A percentile compares a stretch with the other conserved stretches of the same genome.
phyloP scores from a whole-genome alignment of 2,113 vertebrate species.

The Alethe castanea region DNA sequence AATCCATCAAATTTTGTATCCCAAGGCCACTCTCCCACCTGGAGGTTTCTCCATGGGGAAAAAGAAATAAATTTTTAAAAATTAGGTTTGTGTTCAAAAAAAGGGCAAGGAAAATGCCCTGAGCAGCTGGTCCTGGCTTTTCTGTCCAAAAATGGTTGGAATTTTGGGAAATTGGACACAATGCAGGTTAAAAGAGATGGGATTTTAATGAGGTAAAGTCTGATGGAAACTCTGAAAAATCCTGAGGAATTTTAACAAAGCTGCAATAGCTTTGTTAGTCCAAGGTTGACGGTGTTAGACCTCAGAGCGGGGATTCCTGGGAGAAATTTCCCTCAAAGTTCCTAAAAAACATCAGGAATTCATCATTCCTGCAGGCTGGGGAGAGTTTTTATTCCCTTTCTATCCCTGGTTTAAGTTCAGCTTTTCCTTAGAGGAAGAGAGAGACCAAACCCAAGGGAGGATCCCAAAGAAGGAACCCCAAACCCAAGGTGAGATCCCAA shows the following conservation, averaged over 20 bases:
- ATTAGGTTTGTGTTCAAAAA: neutral
- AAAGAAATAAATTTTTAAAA: too few species aligned
- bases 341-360: neutral
- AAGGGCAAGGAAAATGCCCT: neutral
- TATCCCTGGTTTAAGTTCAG: neutral
- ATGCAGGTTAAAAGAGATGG: neutral
- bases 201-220: neutral
- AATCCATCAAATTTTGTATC: neutral
- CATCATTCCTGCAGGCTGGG: neutral
- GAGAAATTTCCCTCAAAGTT: neutral
- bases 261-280: neutral
- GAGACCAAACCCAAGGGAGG: accelerated
- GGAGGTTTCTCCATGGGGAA: neutral
- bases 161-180: neutral
- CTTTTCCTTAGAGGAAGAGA: neutral
- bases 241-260: neutral
- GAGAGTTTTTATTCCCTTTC: neutral
- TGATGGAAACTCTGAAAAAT: too few species aligned
- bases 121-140: neutral
- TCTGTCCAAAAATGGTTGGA: neutral
- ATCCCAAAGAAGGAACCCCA: neutral
- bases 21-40: neutral
- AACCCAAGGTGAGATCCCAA: neutral
- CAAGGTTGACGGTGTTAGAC: neutral
- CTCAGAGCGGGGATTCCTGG: neutral